Base-by-base conservation (phyloP, 2,888 invertebrate genomes). In the Mycalesis mineus region DNA sequence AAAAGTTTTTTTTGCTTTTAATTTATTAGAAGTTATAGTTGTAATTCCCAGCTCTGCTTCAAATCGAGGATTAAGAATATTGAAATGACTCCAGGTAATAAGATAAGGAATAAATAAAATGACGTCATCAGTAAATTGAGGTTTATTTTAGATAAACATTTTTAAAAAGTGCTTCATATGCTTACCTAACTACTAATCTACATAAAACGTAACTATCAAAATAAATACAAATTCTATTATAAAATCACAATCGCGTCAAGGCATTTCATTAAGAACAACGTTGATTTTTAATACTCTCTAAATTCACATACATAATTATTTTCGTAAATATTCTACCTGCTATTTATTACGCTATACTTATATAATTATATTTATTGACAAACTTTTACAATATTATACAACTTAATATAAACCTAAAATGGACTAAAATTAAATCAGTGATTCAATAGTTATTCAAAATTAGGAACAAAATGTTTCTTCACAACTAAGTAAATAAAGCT, bases 181-280 rank as follows among this genome's bases (percentile, higher is more conserved):
- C 53, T 62, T 60, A 50, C 44, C 17, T 62, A 58, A 4, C 2
- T 44, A 51, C 31, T 58, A 56, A 42, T 40, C 44, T 55, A 53
- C 40, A 29, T 57, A 55, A 36, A 60, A 62, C 52, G 40, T 62
- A 57, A 55, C 54, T 58, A 54, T 57, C n/a, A 75, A 50, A 62
- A 84, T 82, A 83, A 82, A 83, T 84, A 82, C 72, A 78, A 47
- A 58, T 61, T 70, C 74, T 73, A 69, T 72, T 70, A 66, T 69
- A 67, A 71, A 77, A 82, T 84, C 84, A 84, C 83, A 84, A 77
- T 74, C 68, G 74, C 65, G 69, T 75, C 65, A 83, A 84, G 80
- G 80, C 82, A 77, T 75, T 22, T 70, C 64, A 65, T 56, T 57
- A 59, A 22, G 41, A 63, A 61, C 47, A 42, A 49, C 36, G 40